A percentile compares a stretch with the other conserved stretches of the same genome.
These are phyloP conservation scores for Coccyzus lansbergi DNA, from an alignment of 2,797 vertebrate genomes.

Conservation along the genomic window DNA sequence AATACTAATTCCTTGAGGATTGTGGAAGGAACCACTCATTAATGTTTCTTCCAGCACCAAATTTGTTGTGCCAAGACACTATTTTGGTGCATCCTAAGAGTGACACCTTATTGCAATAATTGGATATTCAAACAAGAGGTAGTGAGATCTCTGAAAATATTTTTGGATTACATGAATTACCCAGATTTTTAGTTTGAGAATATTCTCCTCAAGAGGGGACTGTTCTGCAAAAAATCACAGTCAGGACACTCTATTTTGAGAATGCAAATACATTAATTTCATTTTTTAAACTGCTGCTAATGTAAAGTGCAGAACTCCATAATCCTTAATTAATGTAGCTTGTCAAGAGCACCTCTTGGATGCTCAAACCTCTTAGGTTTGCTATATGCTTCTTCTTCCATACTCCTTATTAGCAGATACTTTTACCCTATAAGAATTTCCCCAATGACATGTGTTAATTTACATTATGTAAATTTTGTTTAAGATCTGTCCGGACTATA, in stretches of 20 bases:
- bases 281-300: background rate
- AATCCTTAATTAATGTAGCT: conserved; percentile 36
- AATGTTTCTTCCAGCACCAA: background rate
- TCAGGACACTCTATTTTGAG: background rate
- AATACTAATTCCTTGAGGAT: background rate
- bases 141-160: background rate
- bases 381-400: background rate
- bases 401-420: background rate
- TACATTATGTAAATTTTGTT: background rate
- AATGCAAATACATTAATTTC: background rate
- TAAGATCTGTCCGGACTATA: background rate
- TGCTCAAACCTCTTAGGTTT: conserved; percentile 5
- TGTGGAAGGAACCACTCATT: background rate
- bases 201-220: conserved; percentile 29
- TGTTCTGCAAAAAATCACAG: conserved; percentile 10
- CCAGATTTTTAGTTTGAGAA: background rate
- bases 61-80: background rate
- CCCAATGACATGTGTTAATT: background rate
- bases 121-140: background rate
- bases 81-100: background rate
- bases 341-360: conserved; percentile 11
- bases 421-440: background rate
- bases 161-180: background rate
- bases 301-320: conserved; percentile 11
- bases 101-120: background rate